Conservation (phyloP, 2,797 vertebrate genomes). For the Enteromius thamalakanensis region DNA sequence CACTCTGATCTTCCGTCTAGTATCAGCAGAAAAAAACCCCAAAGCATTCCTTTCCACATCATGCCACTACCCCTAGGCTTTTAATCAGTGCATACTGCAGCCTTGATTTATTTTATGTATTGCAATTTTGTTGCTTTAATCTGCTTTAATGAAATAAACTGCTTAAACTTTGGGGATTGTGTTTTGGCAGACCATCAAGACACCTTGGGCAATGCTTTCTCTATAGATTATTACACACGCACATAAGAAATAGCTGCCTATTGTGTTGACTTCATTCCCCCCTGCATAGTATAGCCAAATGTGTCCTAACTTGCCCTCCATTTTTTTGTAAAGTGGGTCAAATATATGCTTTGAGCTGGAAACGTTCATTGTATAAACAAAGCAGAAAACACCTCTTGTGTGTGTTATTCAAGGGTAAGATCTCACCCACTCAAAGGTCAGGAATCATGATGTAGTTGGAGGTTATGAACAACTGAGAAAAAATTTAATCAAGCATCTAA, state of each 20-base stretch:
- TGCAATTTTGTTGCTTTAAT: conserved; percentile 17
- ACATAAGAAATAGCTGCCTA: conserved; percentile 6
- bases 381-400: conserved; percentile 21
- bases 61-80: background rate
- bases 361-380: conserved; percentile 25
- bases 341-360: conserved; percentile 23
- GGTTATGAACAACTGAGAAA: conserved; percentile 1
- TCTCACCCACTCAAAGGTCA: background rate
- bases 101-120: background rate
- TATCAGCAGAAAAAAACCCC: background rate
- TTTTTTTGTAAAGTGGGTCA: conserved; percentile 40
- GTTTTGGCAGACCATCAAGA: conserved; percentile 8
- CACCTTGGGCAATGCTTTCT: background rate
- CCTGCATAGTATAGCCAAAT: conserved; percentile 11
- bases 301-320: conserved; percentile 43
- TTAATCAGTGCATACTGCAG: background rate
- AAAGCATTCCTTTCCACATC: conserved; percentile 3
- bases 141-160: conserved; percentile 20
- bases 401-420: conserved; percentile 2
- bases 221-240: conserved; percentile 11
- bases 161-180: background rate
- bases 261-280: conserved; percentile 24
- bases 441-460: background rate
- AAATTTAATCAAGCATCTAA: background rate
- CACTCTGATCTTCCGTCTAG: background rate